A percentile compares a stretch with the other conserved stretches of the same genome.
Conservation (phyloP, 2,113 vertebrate species). For the Enhydra lutris region DNA sequence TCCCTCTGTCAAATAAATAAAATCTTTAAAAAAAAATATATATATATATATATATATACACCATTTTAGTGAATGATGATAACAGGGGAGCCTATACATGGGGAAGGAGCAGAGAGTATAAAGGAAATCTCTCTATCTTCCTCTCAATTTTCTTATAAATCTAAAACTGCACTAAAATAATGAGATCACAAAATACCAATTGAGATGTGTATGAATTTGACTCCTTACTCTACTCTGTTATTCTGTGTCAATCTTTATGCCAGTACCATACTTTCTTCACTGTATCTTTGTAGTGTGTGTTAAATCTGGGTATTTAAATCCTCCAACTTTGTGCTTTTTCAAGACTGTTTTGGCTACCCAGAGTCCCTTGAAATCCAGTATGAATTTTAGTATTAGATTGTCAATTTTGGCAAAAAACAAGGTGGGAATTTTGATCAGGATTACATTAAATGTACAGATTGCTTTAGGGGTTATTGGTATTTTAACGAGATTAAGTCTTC, state of each 20-base stretch:
- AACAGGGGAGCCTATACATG: neutral
- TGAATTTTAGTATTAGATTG: neutral
- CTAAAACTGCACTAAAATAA: neutral
- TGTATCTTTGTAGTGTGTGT: neutral
- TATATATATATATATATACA: too few relatives aligned
- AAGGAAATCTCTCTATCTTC: neutral
- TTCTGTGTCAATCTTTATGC: neutral
- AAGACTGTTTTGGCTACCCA: neutral
- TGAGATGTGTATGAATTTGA: neutral
- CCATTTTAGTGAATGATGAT: neutral
- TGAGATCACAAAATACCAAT: neutral
- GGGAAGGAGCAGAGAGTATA: neutral
- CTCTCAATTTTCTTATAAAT: neutral
- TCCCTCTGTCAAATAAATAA: too few relatives aligned
- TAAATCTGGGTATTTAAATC: neutral
- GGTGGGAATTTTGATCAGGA: neutral
- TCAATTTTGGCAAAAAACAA: neutral
- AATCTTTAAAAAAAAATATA: too few relatives aligned
- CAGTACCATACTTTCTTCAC: too few relatives aligned
- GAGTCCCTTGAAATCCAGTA: neutral
- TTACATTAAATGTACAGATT: neutral
- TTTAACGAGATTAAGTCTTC: neutral
- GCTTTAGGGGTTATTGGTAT: neutral
- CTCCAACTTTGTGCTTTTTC: neutral
- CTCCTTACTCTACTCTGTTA: neutral